Evolutionary conservation across 2,113 vertebrate genomes (phyloP).

Genomic region (Cyanistes caeruleus): DNA sequence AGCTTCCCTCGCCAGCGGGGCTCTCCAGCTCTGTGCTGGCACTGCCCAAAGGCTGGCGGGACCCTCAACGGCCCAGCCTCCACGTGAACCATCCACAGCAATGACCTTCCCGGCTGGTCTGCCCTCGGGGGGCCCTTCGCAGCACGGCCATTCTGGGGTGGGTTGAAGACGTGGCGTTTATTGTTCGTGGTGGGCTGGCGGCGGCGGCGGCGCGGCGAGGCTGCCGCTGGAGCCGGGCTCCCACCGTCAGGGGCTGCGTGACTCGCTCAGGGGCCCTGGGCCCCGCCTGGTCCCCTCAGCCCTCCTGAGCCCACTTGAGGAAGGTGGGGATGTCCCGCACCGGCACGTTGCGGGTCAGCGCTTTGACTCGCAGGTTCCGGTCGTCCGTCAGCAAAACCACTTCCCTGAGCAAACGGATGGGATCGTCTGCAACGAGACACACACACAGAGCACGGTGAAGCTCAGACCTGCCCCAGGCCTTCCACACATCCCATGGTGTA

Average conservation of each 20-base stretch:
- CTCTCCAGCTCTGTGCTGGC: background rate
- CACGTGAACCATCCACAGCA: conserved; percentile 52
- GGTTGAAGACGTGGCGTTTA: conserved; percentile 61
- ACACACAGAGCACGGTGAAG: background rate
- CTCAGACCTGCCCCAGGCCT: background rate
- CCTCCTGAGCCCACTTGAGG: conserved; percentile 97
- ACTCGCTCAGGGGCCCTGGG: conserved; percentile 56
- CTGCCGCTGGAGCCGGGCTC: conserved; percentile 12
- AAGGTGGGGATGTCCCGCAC: conserved; percentile 96
- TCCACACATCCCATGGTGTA: fast-evolving
- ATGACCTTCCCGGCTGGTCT: conserved; percentile 48
- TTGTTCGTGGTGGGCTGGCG: conserved; percentile 59
- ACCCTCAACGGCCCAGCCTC: conserved; percentile 13
- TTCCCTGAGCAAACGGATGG: conserved; percentile 87
- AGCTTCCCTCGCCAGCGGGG: conserved; percentile 1
- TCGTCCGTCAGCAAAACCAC: conserved; percentile 96
- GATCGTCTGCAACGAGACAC: conserved; percentile 81
- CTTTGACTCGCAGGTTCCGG: conserved; percentile 95
- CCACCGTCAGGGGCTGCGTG: conserved; percentile 23
- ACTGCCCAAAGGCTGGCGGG: conserved; percentile 13
- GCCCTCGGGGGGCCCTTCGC: conserved; percentile 34
- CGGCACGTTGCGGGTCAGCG: conserved; percentile 93
- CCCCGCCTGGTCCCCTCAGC: conserved; percentile 79
- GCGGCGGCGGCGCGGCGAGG: background rate
- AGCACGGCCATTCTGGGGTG: conserved; percentile 60